Evolutionary conservation across 1,140 invertebrate genomes (phyloP), one percentile per base, ranked within the genome.

Genomic region (Listronotus bonariensis): DNA sequence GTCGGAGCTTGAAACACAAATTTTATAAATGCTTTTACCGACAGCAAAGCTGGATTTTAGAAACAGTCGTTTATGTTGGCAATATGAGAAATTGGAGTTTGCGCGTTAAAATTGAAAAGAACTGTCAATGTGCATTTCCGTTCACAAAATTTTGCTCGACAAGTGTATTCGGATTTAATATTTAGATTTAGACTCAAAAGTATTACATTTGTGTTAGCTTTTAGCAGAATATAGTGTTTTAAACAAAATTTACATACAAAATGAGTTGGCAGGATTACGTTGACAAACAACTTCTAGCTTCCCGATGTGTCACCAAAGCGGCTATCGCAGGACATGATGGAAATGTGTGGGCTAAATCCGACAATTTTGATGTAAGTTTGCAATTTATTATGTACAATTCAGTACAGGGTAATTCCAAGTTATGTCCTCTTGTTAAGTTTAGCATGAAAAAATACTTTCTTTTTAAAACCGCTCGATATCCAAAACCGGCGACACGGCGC

Each of bases 231-330:
- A 61, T 53, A 53, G 67, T 69, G 67, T 64, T 65, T 67, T 71
- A 67, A 68, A 60, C 57, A 66, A 64, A 67, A 46, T 61, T 52
- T 45, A 53, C 48, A 26, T 42, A 43, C 78, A 89, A 81, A 79
- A 96, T 95, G 93, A 95, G 92, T 88, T 97, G 94, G 94, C 93
- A 96, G 90, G 92, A 95, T 89, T 97, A 97, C 86, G 92, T 97
- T 80, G 93, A 96, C 85, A 96, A 95, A 86, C 93, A 97, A 85
- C 89, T 96, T 84, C 86, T 96, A 83, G 92, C 92, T 76, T 93
- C 92, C 77, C 89, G 88, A 82, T 94, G 92, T 88, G 92, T 95
- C 73, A 91, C 88, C 81, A 93, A 93, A 87, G 93, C 93, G 72
- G 92, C 92, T 71, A 97, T 96, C 80, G 92, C 91, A 78, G 93